Evolutionary conservation across 64 coral and sea anemone genomes (phyloP).

Genomic region (Catalaphyllia jardinei): DNA sequence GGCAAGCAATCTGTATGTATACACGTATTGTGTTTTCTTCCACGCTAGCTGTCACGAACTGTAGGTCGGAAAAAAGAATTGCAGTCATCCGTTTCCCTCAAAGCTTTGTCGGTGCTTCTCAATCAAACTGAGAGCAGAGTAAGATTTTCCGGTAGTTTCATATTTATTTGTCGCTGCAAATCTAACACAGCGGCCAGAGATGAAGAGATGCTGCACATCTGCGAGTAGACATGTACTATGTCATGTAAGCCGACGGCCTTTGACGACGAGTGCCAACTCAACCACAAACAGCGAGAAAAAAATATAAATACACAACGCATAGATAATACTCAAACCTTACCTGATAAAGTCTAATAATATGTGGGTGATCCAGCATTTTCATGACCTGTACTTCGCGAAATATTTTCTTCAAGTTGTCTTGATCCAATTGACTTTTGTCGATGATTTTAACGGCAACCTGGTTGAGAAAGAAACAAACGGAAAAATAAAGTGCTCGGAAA

Average conservation of each 20-base stretch:
- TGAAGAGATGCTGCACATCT: conserved; percentile 12
- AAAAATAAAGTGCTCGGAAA: conserved; percentile 37
- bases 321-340: conserved; percentile 41
- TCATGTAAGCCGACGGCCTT: neutral
- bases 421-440: conserved; percentile 95
- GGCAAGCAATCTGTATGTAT: conserved; percentile 6
- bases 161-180: neutral
- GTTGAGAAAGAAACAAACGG: conserved; percentile 50
- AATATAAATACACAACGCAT: neutral
- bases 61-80: conserved; percentile 18
- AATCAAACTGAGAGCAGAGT: neutral
- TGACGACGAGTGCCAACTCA: neutral
- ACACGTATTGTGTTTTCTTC: conserved; percentile 1
- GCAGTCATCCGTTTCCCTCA: conserved; percentile 6
- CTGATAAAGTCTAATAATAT: conserved; percentile 98
- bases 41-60: conserved; percentile 38
- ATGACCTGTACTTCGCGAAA: conserved; percentile 98
- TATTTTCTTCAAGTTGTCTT: conserved; percentile 97
- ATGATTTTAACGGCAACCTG: conserved; percentile 99
- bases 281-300: neutral
- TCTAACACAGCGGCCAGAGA: neutral
- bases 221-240: conserved; percentile 1
- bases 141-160: neutral
- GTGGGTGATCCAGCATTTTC: conserved; percentile 96
- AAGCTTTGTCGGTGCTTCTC: neutral